A percentile compares a stretch with the other conserved stretches of the same genome.
Conservation (phyloP, 2,888 invertebrate genomes). For the Stenolophus ochropezus region DNA sequence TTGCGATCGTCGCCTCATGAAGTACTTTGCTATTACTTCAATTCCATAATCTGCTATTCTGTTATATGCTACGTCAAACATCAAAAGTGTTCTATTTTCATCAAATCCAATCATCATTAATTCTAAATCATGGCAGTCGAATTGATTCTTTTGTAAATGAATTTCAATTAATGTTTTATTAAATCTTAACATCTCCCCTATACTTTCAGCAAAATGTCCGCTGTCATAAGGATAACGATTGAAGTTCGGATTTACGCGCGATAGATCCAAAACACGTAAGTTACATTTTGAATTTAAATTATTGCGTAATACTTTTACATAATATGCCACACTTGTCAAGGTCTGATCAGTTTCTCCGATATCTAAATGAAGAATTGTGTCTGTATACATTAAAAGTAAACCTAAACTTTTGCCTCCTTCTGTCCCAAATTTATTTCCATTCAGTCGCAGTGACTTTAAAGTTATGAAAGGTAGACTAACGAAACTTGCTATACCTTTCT, state of each 20-base stretch:
- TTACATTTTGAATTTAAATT: slow-evolving; percentile 67
- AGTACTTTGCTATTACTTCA: slow-evolving; percentile 75
- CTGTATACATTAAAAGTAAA: slow-evolving; percentile 73
- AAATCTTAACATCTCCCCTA: slow-evolving; percentile 69
- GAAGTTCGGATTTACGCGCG: slow-evolving; percentile 70
- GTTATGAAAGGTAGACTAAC: slow-evolving; percentile 68
- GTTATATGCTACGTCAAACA: slow-evolving; percentile 78
- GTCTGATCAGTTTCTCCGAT: slow-evolving; percentile 78
- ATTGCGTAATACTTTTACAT: slow-evolving; percentile 72
- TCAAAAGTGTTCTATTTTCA: slow-evolving; percentile 74
- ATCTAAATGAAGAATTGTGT: slow-evolving; percentile 74
- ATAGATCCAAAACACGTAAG: slow-evolving; percentile 71
- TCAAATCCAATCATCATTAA: slow-evolving; percentile 75
- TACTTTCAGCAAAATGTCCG: slow-evolving; percentile 66
- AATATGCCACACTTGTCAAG: slow-evolving; percentile 75
- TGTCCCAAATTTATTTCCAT: slow-evolving; percentile 77
- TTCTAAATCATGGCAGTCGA: slow-evolving; percentile 78
- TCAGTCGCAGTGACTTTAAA: slow-evolving; percentile 75
- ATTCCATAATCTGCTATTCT: slow-evolving; percentile 78
- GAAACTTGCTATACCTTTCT: slow-evolving; percentile 69
- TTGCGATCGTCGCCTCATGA: slow-evolving; percentile 73
- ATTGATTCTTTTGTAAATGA: slow-evolving; percentile 77
- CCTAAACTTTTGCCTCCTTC: slow-evolving; percentile 76
- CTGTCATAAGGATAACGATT: slow-evolving; percentile 66
- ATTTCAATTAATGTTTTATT: slow-evolving; percentile 75